Base-by-base conservation (phyloP, 2,888 invertebrate species). In the Chalcosyrphus nemorum region DNA sequence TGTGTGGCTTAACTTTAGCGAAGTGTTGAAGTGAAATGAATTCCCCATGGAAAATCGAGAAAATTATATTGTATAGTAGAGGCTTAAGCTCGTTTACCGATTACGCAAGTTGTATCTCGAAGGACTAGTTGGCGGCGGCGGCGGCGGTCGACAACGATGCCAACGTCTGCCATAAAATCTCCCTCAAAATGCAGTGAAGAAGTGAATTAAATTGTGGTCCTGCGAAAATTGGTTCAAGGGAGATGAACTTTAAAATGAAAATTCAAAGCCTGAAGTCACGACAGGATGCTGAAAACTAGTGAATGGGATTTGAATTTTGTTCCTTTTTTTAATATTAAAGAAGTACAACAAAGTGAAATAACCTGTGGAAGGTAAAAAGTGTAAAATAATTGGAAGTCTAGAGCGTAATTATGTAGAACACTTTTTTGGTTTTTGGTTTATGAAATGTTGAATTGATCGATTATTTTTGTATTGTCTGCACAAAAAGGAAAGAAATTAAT, bases 171-270 rank as follows among this genome's bases (percentile, higher is more conserved):
- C 9, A 35, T 56, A 24, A 21, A 32, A 47, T 63, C 4, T 6
- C 2, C 21, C 13, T 7, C 32, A 32, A 35, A 7, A 63, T 63
- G 32, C 47, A 32, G 35, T 47, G 13, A 47, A 32, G 32, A 32
- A 47, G 13, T 29, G 45, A 63, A 63, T 47, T 47, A 21, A 63
- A 63, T 35, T 59, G 41, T 27, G 59, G 43, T 59, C 43, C 43
- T 13, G 6, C 9, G 47, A 13, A 47, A 47, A 61, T 61, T 29
- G 45, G 0, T 21, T n/a, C 9, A 15, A 43, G 13, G 5, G 54
- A 29, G 29, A 68, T 68, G 6, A 54, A 54, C 66, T 41, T 66
- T 66, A 17, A 43, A 27, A 5, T 43, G 27, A 11, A 27, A 52
- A 52, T 41, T 21, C 11, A 13, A 38, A 50, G n/a, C 19, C 4